Evolutionary conservation across 2,888 invertebrate species (phyloP).

Genomic region (Harpalus rufipes): DNA sequence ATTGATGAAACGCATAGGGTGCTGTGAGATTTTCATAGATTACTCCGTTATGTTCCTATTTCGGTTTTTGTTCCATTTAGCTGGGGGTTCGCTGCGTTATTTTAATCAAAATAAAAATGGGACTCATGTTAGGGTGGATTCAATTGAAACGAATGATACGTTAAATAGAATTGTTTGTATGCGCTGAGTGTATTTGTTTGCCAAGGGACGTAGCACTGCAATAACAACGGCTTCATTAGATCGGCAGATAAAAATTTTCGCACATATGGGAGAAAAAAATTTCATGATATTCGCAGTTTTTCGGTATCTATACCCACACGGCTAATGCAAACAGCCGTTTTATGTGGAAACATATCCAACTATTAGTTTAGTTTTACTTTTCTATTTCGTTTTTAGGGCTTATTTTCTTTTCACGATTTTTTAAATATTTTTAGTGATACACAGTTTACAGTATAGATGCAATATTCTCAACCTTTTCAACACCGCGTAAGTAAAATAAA

Average conservation of each 20-base stretch:
- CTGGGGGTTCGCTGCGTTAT: slow-evolving; percentile 30
- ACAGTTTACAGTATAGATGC: too few species aligned
- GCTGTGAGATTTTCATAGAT: slow-evolving; percentile 50
- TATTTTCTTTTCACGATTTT: too few species aligned
- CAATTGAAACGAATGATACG: slow-evolving; percentile 55
- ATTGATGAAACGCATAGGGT: slow-evolving; percentile 51
- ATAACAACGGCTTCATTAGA: slow-evolving; percentile 5
- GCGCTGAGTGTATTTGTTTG: slow-evolving; percentile 40
- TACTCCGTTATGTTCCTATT: slow-evolving; percentile 54
- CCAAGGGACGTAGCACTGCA: slow-evolving; percentile 17
- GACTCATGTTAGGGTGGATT: slow-evolving; percentile 34
- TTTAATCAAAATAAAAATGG: slow-evolving; percentile 58
- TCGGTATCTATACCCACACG: background rate
- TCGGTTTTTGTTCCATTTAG: slow-evolving; percentile 45
- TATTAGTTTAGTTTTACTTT: too few species aligned
- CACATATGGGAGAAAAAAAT: background rate
- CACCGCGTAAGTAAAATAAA: too few species aligned
- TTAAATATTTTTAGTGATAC: too few species aligned
- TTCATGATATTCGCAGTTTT: background rate
- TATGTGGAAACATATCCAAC: background rate
- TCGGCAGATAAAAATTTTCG: background rate
- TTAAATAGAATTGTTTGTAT: slow-evolving; percentile 51
- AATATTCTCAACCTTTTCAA: too few species aligned
- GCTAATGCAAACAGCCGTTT: background rate
- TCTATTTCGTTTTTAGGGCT: too few species aligned